A percentile compares a stretch with the other conserved stretches of the same genome.
phyloP scores from a whole-genome alignment of 2,113 vertebrate genomes.

The Tylochromis polylepis region DNA sequence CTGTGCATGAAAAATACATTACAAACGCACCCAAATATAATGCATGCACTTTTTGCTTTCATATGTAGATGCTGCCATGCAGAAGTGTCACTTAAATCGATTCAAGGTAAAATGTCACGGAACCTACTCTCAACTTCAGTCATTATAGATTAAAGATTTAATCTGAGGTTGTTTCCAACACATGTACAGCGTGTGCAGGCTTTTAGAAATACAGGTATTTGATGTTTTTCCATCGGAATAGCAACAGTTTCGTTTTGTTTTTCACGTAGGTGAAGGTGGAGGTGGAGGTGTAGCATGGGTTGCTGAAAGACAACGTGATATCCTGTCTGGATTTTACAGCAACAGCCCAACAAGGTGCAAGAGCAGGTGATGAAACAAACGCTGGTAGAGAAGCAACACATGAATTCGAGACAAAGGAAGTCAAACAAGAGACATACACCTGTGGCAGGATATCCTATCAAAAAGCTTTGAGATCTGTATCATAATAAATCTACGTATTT shows the following conservation, averaged over 20 bases:
- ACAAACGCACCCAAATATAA: not conserved
- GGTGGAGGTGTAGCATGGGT: not conserved
- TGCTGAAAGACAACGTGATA: slow-evolving; percentile 22
- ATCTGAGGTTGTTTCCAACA: not conserved
- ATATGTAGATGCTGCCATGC: too few species aligned
- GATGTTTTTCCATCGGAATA: not conserved
- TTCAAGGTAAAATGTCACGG: not conserved
- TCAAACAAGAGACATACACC: not conserved
- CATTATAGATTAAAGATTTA: not conserved
- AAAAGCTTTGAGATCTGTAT: not conserved
- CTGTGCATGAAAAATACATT: not conserved
- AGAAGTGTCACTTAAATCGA: not conserved
- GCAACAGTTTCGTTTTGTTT: not conserved
- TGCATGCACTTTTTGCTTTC: not conserved
- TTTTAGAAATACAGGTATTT: not conserved
- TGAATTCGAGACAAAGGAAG: not conserved
- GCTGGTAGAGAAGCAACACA: not conserved
- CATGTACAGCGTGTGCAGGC: not conserved
- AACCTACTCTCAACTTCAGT: not conserved
- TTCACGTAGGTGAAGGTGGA: not conserved
- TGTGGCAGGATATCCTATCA: slow-evolving; percentile 16
- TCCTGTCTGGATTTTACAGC: slow-evolving; percentile 32
- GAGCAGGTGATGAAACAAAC: not conserved
- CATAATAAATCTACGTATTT: not conserved
- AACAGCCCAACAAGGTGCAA: not conserved